Base-by-base conservation (phyloP, 2,888 invertebrate species). In the Dastarcus helophoroides region DNA sequence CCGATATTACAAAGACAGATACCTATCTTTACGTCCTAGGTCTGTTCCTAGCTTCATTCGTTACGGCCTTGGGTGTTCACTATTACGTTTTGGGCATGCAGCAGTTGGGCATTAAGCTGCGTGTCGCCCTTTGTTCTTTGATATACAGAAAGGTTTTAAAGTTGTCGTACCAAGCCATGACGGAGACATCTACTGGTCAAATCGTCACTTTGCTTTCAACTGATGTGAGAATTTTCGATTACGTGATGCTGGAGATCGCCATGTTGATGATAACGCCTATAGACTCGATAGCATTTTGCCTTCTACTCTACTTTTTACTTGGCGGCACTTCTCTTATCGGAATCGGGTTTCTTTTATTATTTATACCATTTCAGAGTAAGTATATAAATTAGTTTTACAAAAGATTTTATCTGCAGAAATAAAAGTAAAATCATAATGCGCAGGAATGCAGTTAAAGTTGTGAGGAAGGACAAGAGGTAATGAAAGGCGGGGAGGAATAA, bases 41-140 rank as follows among this genome's bases (percentile, higher is more conserved):
- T 3, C 43, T 53, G 13, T 47, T 52, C 8, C 8, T 50, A 3
- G 36, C 45, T 2, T 43, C 47, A 3, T 76, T 78, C 0, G 50
- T 81, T 17, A 79, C 78, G 47, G 76, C 85, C 10, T 65, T 89
- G 3, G 37, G 52, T 3, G 42, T 37, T 10, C 59, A 95, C 62
- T 85, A 85, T 0, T 89, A 85, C 54, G 86, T 91, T 76, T 76
- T 90, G 68, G 79, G 77, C n/a, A 73, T 83, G 10, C 67, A 82
- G 28, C 79, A 84, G 48, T 71, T 81, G 6, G 61, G 90, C 29
- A 83, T 88, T 83, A 76, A 82, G 60, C 71, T 85, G 53, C 66
- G 89, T n/a, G 73, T 89, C 1, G 83, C 84, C 1, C 78, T 80
- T 50, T 84, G 85, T 50, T 78, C 83, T 0, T 64, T 89, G 14